A percentile compares a stretch with the other conserved stretches of the same genome.
phyloP scores from a whole-genome alignment of 2,797 vertebrate genomes.

The Sciurus vulgaris region DNA sequence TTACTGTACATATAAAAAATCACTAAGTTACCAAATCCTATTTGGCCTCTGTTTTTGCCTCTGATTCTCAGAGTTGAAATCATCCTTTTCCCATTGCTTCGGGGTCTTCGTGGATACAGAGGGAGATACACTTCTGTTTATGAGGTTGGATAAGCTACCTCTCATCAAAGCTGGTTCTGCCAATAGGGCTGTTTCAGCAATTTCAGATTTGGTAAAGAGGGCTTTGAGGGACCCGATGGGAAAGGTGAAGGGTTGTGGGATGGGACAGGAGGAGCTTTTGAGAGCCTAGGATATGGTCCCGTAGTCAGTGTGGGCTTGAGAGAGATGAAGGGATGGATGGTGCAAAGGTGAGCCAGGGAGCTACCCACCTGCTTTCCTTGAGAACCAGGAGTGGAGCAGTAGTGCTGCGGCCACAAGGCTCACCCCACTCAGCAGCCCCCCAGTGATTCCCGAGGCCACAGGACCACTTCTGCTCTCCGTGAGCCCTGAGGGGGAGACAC shows the following conservation, averaged over 20 bases:
- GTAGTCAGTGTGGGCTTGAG: background rate
- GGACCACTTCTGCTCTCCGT: background rate
- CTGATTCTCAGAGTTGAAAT: background rate
- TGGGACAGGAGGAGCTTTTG: too few relatives aligned
- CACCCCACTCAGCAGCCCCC: background rate
- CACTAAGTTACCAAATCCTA: background rate
- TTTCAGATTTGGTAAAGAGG: background rate
- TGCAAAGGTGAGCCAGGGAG: background rate
- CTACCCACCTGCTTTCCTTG: constrained; percentile 64
- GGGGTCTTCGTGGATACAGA: background rate
- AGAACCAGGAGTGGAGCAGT: constrained; percentile 15
- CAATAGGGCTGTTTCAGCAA: background rate
- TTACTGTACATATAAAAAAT: background rate
- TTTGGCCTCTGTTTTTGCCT: background rate
- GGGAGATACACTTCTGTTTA: background rate
- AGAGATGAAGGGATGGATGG: background rate
- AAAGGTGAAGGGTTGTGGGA: background rate
- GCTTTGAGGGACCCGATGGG: background rate
- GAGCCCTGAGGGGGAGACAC: constrained; percentile 6
- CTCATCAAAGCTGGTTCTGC: background rate
- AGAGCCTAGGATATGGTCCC: background rate
- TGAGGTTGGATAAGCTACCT: background rate
- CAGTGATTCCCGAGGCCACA: background rate
- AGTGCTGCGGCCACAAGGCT: background rate
- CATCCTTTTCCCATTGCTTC: background rate